phyloP scores from a whole-genome alignment of 2,113 vertebrate genomes.

The Zingel zingel region DNA sequence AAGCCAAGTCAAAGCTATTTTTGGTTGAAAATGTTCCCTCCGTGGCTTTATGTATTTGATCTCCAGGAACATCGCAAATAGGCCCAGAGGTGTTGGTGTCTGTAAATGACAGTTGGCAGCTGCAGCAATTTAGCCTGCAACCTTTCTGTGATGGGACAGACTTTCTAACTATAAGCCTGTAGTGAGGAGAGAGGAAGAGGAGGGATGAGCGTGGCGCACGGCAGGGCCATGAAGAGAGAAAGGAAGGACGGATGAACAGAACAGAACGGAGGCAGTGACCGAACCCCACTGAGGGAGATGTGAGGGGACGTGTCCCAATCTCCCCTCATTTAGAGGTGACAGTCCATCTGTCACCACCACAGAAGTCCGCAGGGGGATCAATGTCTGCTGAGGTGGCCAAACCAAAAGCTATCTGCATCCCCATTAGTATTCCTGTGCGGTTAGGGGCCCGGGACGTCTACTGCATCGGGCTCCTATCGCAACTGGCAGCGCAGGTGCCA shows the following conservation, averaged over 20 bases:
- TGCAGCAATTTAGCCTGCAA: constrained; percentile 46
- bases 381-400: constrained; percentile 86
- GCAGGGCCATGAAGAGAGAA: constrained; percentile 18
- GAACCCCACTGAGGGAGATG: constrained; percentile 56
- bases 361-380: constrained; percentile 82
- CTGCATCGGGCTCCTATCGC: constrained; percentile 61
- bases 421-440: constrained; percentile 82
- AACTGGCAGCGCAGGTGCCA: constrained; percentile 67
- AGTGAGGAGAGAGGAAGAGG: constrained; percentile 5
- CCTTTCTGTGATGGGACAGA: constrained; percentile 16
- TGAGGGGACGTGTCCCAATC: constrained; percentile 70
- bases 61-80: constrained; percentile 27
- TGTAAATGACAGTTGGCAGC: constrained; percentile 39
- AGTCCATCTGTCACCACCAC: constrained; percentile 79
- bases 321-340: constrained; percentile 77
- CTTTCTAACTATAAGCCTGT: not conserved
- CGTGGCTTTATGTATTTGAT: constrained; percentile 21
- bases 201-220: not conserved
- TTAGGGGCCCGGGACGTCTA: constrained; percentile 47
- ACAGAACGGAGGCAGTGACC: constrained; percentile 15
- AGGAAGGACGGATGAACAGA: constrained; percentile 7
- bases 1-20: constrained; percentile 17
- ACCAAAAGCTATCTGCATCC: constrained; percentile 82
- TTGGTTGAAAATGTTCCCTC: constrained; percentile 17
- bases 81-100: not conserved